Percentiles rank a stretch among this genome's conserved stretches.
These are phyloP conservation scores for Rattus norvegicus DNA, from an alignment of 2,113 vertebrate species.

Conservation along the genomic window DNA sequence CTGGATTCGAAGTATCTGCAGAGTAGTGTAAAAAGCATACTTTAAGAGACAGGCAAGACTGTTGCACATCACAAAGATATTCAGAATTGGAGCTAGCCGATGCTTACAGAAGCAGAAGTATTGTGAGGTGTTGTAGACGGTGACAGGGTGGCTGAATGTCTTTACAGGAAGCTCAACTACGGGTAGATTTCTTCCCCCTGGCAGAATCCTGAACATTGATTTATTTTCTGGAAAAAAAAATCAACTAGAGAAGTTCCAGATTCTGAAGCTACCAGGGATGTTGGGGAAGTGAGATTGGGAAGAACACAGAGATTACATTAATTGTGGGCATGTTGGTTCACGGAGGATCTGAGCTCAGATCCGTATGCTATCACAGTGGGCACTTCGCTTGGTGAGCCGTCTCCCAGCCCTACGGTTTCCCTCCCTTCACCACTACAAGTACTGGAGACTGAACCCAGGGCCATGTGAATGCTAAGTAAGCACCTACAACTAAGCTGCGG, in stretches of 20 bases:
- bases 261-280: background rate
- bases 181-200: background rate
- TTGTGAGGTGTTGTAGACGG: background rate
- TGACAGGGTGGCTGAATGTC: background rate
- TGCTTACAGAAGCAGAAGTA: background rate
- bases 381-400: background rate
- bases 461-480: background rate
- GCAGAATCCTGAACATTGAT: background rate
- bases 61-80: background rate
- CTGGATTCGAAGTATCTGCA: background rate
- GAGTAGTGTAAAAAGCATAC: background rate
- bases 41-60: background rate
- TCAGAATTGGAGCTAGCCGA: background rate
- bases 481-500: background rate
- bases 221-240: background rate
- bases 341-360: background rate
- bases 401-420: background rate
- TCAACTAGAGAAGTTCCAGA: background rate
- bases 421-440: background rate
- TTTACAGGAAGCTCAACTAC: background rate
- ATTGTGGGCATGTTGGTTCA: background rate
- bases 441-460: background rate
- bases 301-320: background rate
- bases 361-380: background rate
- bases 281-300: background rate